Evolutionary conservation across 2,888 invertebrate genomes (phyloP).

Genomic region (Dioctria rufipes): DNA sequence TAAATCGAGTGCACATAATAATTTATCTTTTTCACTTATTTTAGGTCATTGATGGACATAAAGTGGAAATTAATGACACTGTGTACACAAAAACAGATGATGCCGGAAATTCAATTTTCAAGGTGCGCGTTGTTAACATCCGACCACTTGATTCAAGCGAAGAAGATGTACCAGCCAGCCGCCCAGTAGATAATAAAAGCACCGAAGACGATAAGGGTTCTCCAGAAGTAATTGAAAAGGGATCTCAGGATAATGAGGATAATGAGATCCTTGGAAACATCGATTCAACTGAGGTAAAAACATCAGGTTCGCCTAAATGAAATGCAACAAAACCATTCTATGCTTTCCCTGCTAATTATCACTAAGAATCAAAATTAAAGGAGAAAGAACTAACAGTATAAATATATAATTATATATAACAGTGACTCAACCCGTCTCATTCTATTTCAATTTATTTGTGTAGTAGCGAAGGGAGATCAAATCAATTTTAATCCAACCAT

Average conservation of each 20-base stretch:
- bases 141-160: constrained; percentile 69
- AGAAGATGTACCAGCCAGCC: background rate
- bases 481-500: constrained; percentile 30
- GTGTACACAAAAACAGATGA: constrained; percentile 71
- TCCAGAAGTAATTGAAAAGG: constrained; percentile 60
- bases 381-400: constrained; percentile 30
- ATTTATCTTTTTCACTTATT: constrained; percentile 44
- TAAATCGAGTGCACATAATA: background rate
- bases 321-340: constrained; percentile 43
- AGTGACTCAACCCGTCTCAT: constrained; percentile 25
- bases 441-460: constrained; percentile 38
- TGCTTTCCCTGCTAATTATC: constrained; percentile 36
- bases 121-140: constrained; percentile 73
- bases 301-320: constrained; percentile 47
- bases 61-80: constrained; percentile 75
- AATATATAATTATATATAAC: too few relatives aligned
- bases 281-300: constrained; percentile 69
- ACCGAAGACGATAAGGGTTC: constrained; percentile 26
- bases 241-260: constrained; percentile 67
- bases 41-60: constrained; percentile 74
- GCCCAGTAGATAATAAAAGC: background rate
- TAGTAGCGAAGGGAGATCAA: constrained; percentile 26
- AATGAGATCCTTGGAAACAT: constrained; percentile 68
- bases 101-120: constrained; percentile 68
- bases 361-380: constrained; percentile 44